Percentiles rank a stretch among this genome's conserved stretches.
phyloP scores from a whole-genome alignment of 2,113 vertebrate species.

The Oncorhynchus tshawytscha region DNA sequence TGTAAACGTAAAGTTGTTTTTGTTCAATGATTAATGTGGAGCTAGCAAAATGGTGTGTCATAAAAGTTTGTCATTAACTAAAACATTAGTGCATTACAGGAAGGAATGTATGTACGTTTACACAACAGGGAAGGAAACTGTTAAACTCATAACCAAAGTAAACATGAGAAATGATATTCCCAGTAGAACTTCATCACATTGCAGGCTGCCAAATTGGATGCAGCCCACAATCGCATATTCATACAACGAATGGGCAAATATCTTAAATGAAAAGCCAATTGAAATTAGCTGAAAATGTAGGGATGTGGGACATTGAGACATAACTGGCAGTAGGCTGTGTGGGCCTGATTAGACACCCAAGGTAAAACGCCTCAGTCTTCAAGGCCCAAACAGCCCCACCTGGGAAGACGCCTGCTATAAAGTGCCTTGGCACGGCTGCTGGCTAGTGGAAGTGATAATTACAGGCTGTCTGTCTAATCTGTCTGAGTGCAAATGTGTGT shows the following conservation, averaged over 20 bases:
- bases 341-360: conserved; percentile 7
- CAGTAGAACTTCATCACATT: no score
- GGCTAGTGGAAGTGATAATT: no score
- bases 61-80: neutral
- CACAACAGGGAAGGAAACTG: neutral
- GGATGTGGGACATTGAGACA: neutral
- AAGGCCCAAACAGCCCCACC: neutral
- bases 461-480: no score
- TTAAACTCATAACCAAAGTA: neutral
- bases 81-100: neutral
- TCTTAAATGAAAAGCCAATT: neutral
- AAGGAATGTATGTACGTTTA: neutral
- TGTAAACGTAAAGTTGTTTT: neutral
- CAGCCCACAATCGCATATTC: neutral
- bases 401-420: neutral
- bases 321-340: neutral
- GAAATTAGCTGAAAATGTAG: neutral
- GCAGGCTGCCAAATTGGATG: neutral
- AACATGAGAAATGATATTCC: no score
- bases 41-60: neutral
- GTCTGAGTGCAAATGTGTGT: no score
- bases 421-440: neutral
- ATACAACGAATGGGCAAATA: neutral
- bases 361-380: conserved; percentile 7
- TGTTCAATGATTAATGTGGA: neutral